Conservation (phyloP, 2,888 invertebrate species). For the Cloeon dipterum region DNA sequence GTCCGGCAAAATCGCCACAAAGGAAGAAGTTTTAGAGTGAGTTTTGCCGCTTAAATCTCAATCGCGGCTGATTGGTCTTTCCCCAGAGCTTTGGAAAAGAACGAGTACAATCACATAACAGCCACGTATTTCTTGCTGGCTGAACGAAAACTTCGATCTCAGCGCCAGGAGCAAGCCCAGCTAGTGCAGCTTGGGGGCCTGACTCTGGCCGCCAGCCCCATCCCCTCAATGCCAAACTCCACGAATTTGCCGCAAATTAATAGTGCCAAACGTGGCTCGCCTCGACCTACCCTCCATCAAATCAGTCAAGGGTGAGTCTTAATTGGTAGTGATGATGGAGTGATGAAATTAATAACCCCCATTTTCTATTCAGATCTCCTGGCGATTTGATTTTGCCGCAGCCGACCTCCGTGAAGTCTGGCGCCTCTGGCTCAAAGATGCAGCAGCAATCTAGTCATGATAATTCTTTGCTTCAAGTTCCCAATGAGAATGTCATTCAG, state of each 20-base stretch:
- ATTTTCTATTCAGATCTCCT: too few species aligned
- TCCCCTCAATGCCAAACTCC: too few species aligned
- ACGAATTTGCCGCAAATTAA: neutral
- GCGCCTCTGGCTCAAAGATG: too few species aligned
- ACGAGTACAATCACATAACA: constrained; percentile 95
- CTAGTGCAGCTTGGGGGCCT: constrained; percentile 13
- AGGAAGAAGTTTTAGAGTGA: constrained; percentile 81
- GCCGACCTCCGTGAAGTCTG: too few species aligned
- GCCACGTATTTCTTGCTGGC: constrained; percentile 94
- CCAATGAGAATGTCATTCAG: too few species aligned
- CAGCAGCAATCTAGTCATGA: too few species aligned
- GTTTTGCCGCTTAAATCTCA: constrained; percentile 12
- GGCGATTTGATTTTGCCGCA: too few species aligned
- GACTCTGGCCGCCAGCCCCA: neutral
- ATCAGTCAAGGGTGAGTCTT: constrained; percentile 14
- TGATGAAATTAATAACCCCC: too few species aligned
- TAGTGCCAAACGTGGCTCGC: constrained; percentile 20
- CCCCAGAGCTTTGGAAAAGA: constrained; percentile 64
- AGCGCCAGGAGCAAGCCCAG: constrained; percentile 37
- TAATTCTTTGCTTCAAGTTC: too few species aligned
- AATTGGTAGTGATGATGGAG: too few species aligned
- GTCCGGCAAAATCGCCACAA: constrained; percentile 79
- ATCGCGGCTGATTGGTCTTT: constrained; percentile 3
- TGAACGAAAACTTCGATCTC: constrained; percentile 66
- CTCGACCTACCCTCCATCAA: constrained; percentile 18